Evolutionary conservation across 2,113 vertebrate species (phyloP).

Genomic region (Athene cunicularia): DNA sequence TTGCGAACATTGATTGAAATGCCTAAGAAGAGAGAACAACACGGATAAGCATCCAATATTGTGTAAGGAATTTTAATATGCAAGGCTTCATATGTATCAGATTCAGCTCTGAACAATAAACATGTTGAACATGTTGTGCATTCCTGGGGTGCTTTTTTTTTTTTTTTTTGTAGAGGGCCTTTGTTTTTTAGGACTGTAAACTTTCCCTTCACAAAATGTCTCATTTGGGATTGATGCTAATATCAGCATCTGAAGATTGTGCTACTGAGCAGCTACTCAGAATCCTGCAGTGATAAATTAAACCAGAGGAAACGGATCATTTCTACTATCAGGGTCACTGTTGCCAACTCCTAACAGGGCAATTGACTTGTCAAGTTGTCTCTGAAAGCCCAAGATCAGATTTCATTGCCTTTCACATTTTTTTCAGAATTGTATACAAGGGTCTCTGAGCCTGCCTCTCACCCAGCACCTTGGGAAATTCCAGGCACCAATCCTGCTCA

Average conservation of each 20-base stretch:
- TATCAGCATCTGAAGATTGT: neutral
- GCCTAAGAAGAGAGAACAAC: neutral
- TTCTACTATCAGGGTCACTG: constrained; percentile 68
- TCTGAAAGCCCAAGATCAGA: constrained; percentile 30
- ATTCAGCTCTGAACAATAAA: constrained; percentile 17
- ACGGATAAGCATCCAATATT: neutral
- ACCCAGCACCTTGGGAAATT: neutral
- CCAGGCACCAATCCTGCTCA: constrained; percentile 13
- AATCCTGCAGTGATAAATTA: constrained; percentile 34
- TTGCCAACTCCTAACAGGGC: constrained; percentile 65
- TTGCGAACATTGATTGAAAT: neutral
- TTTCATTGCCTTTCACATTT: constrained; percentile 61
- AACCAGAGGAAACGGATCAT: constrained; percentile 64
- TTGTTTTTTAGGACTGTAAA: neutral
- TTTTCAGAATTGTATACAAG: constrained; percentile 6
- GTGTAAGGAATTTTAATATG: neutral
- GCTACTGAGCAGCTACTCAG: constrained; percentile 31
- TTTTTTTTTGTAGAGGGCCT: neutral
- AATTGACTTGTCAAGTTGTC: constrained; percentile 69
- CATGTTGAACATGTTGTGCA: neutral
- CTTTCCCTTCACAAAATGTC: neutral
- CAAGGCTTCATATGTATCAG: neutral
- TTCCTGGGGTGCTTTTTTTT: neutral
- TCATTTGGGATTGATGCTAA: neutral
- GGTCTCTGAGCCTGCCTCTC: constrained; percentile 35